Evolutionary conservation across 2,797 vertebrate species (phyloP).

Genomic region (Pseudotriccus pelzelni): DNA sequence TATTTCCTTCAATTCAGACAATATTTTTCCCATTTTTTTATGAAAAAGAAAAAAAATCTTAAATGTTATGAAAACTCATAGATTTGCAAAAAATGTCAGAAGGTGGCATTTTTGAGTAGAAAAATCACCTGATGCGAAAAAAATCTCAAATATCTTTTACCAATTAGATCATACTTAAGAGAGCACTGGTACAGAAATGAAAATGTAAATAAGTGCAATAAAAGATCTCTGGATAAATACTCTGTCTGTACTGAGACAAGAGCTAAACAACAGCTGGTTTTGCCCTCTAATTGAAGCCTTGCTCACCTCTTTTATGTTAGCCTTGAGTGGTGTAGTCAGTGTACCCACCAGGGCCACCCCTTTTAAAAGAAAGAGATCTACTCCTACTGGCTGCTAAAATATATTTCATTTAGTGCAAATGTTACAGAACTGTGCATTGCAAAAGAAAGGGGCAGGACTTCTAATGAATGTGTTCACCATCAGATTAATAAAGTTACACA

Average conservation of each 20-base stretch:
- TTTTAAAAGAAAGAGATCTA: neutral
- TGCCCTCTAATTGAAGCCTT: neutral
- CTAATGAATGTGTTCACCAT: neutral
- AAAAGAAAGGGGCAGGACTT: neutral
- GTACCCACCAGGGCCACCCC: accelerated
- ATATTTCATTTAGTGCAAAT: neutral
- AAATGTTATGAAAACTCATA: neutral
- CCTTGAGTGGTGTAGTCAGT: neutral
- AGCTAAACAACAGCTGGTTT: neutral
- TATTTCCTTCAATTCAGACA: neutral
- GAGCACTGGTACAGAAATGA: neutral
- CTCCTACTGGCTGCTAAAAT: neutral
- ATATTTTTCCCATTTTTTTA: neutral
- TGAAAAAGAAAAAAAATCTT: neutral
- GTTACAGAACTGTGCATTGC: neutral
- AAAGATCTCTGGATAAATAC: neutral
- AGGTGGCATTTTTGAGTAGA: neutral
- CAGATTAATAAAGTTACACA: neutral
- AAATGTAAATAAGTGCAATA: neutral
- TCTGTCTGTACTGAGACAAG: neutral
- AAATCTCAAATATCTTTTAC: neutral
- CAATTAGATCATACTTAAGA: neutral
- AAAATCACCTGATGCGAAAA: neutral
- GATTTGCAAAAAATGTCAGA: neutral
- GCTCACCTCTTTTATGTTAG: neutral